A percentile compares a stretch with the other conserved stretches of the same genome.
Evolutionary conservation across 2,797 vertebrate genomes (phyloP).

Genomic region (Naso thynnoides): DNA sequence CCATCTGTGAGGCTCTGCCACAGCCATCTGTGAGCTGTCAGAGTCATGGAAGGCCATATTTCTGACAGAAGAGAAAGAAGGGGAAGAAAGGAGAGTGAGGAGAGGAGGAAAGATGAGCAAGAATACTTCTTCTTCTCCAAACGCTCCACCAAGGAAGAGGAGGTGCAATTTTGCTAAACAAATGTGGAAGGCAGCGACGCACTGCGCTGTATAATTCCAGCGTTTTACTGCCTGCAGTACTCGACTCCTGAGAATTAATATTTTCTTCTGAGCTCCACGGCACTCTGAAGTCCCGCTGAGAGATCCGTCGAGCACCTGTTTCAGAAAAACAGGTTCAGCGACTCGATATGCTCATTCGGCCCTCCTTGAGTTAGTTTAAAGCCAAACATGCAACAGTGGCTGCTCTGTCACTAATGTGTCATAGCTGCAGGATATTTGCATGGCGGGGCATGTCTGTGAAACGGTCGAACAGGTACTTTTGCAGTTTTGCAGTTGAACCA

Average conservation of each 20-base stretch:
- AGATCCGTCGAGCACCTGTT: constrained; percentile 41
- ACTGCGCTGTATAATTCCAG: neutral
- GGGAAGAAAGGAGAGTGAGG: constrained; percentile 34
- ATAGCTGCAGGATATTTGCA: constrained; percentile 60
- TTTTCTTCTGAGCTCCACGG: constrained; percentile 7
- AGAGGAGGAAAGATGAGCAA: constrained; percentile 25
- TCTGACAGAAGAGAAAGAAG: constrained; percentile 62
- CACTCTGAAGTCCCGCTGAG: constrained; percentile 12
- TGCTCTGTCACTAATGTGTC: constrained; percentile 42
- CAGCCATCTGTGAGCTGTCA: constrained; percentile 83
- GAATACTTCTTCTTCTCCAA: constrained; percentile 5
- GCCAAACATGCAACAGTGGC: constrained; percentile 25
- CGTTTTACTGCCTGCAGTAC: neutral
- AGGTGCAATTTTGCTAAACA: constrained; percentile 17
- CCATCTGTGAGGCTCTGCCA: constrained; percentile 80
- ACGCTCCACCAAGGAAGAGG: neutral
- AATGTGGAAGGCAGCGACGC: neutral
- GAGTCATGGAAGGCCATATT: constrained; percentile 67
- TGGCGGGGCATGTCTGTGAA: constrained; percentile 28
- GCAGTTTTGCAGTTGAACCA: constrained; percentile 28
- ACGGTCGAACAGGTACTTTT: constrained; percentile 13
- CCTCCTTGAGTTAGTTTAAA: neutral
- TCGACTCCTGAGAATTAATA: neutral
- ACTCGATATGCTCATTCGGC: constrained; percentile 14
- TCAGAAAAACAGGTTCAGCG: constrained; percentile 33